Percentiles rank a stretch among this genome's conserved stretches.
Conservation (phyloP, 2,888 invertebrate species). For the Pherbina coryleti region DNA sequence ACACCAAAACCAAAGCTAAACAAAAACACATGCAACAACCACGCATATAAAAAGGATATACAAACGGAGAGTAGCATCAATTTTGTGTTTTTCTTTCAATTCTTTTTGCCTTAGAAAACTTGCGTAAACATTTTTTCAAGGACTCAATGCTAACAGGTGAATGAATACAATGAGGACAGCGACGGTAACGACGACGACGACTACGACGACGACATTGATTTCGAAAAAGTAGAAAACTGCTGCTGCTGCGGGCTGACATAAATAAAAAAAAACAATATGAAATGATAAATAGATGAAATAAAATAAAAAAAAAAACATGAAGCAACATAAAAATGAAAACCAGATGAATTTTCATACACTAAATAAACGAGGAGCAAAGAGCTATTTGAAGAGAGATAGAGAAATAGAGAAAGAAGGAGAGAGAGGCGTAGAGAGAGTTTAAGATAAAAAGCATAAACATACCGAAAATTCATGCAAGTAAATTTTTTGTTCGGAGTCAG, state of each 20-base stretch:
- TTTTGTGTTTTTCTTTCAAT: slow-evolving; percentile 50
- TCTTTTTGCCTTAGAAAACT: slow-evolving; percentile 45
- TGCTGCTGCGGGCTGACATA: not conserved
- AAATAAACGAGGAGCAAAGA: not conserved
- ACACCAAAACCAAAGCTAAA: not conserved
- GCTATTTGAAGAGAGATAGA: too few relatives aligned
- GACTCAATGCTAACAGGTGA: slow-evolving; percentile 65
- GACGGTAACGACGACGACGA: slow-evolving; percentile 21
- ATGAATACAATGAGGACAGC: slow-evolving; percentile 53
- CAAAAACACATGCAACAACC: not conserved
- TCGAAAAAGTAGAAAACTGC: slow-evolving; percentile 32
- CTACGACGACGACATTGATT: slow-evolving; percentile 44
- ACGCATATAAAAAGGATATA: not conserved
- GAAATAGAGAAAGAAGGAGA: not conserved
- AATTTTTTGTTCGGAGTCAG: not conserved
- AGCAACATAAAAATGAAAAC: not conserved
- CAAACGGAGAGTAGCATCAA: slow-evolving; percentile 27
- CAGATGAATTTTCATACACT: not conserved
- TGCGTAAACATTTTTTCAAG: slow-evolving; percentile 59
- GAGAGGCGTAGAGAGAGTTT: not conserved
- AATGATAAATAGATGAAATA: not conserved
- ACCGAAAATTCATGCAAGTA: not conserved
- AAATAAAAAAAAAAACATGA: not conserved
- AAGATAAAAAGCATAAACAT: not conserved
- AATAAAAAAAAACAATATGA: not conserved